Evolutionary conservation across 1,140 invertebrate species (phyloP), one percentile per base, ranked within the genome.

Genomic region (Camponotus floridanus): DNA sequence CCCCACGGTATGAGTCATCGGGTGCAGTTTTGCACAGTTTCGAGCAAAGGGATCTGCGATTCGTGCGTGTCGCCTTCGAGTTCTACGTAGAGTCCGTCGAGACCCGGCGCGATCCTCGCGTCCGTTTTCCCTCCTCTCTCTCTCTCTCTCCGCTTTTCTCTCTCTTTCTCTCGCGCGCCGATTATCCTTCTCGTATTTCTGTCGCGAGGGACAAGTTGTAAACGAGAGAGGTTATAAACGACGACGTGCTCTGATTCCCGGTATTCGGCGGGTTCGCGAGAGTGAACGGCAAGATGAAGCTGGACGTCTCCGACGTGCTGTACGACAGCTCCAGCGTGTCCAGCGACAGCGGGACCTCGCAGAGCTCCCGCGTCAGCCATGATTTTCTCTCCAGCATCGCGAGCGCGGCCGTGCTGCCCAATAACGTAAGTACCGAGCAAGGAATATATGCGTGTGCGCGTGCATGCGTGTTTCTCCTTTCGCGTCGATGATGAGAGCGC

Each of bases 281-380:
- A 39, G 51, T 26, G 45, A 81, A 67, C 84, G 39, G 48, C 76
- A 79, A 59, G 76, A 95, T 95, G 94, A 94, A 95, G 90, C 88
- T 94, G 48, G 94, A 94, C 70, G 92, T 94, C 51, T 92, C 93
- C 48, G 94, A 94, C 65, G 91, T 90, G 21, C 87, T 92, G 13
- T 94, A 94, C 91, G 94, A 95, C 88, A 94, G 93, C 91, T 94
- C 94, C 51, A 95, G 94, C 88, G 91, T 94, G 68, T 94, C 94
- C 74, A 95, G 93, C 90, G 93, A 95, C 91, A 95, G 94, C 90
- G 94, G 93, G 5, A 92, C 92, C 45, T 95, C 94, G 74, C 94
- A 95, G 87, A 94, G 94, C 84, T 95, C 94, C 15, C 92, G 93
- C 87, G 93, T 94, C 91, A 95, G 93, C 93, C 93, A 94, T 93